Base-by-base conservation (phyloP, 2,888 invertebrate species). In the Argynnis bischoffii region DNA sequence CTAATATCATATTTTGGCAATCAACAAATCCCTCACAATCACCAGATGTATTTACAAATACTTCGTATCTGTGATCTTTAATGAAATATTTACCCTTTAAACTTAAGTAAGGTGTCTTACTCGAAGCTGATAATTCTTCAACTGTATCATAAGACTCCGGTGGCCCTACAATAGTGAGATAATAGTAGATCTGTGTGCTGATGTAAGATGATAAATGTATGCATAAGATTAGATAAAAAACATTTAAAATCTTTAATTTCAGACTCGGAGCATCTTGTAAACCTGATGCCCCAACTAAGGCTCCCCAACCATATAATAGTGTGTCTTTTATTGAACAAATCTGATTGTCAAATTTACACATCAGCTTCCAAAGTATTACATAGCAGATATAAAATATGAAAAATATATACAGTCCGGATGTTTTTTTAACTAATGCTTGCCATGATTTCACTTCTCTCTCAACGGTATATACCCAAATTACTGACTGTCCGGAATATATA, bases 161-260 rank as follows among this genome's bases (percentile, higher is more conserved):
- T 21, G 90, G 87, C 0, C 76, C 72, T 18, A 76, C 76, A 15
- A 92, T 84, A 0, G 91, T 90, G 1, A 89, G 77, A 65, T 86
- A 90, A 0, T 85, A 83, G 76, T 83, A 90, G 46, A 90, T 74
- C 51, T 89, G 84, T 13, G 86, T 80, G 69, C 81, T 82, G 2
- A 89, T 75, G 53, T 87, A 92, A 3, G 81, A 81, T 1, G 86
- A 80, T 18, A 85, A 69, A 72, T 87, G 84, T 14, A 90, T 70
- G 57, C 86, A 82, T 76, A 91, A 75, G 1, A 85, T 65, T 18
- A 88, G 75, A 71, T 85, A 89, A 5, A 78, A 74, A 6, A 83
- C n/a, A 53, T 88, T 88, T 5, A 90, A 55, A 21, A 85, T 73
- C 72, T 81, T 89, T 57, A 88, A 85, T 69, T 91, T 91, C 0